Base-by-base conservation (phyloP, 2,888 invertebrate genomes). In the Chloroclysta siterata region DNA sequence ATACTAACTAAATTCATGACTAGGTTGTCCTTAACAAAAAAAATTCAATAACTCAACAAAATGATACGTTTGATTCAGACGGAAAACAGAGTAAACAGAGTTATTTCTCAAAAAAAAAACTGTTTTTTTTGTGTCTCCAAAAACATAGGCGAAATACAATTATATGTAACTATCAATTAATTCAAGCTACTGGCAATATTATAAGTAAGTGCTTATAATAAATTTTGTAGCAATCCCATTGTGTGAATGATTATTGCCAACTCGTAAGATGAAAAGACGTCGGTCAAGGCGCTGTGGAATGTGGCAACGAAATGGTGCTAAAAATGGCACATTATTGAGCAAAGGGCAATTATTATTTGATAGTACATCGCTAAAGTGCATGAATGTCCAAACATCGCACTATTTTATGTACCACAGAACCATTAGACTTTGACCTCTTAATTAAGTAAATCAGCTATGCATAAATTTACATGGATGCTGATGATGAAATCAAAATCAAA, bases 241-340 rank as follows among this genome's bases (percentile, higher is more conserved):
- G 54, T 51, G 54, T 47, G 33, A 22, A 44, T 55, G 36, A 54
- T 54, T 48, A 44, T 54, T 54, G 53, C 48, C 6, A 54, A 46
- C 15, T 39, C 36, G 14, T 41, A 17, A 39, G 56, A 57, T 57
- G 33, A 48, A 57, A 48, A 42, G 50, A 39, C 50, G 11, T 14
- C 7, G 58, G 51, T 46, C 63, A 63, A 28, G 63, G 63, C 33
- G 29, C 7, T 11, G 39, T 56, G 47, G 15, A 36, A 55, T 55
- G 39, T 28, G 28, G 57, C 15, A 58, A 63, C 47, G 13, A 7
- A 29, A 29, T 28, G 53, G 52, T 56, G 47, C 46, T 61, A 41
- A 41, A 60, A 53, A 33, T 48, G 29, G n/a, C 47, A 47, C 53
- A 53, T 53, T 54, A 54, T 46, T 58, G 51, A 50, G 44, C 13